Conservation (phyloP, 23 tunicate genomes). For the Styela plicata region DNA sequence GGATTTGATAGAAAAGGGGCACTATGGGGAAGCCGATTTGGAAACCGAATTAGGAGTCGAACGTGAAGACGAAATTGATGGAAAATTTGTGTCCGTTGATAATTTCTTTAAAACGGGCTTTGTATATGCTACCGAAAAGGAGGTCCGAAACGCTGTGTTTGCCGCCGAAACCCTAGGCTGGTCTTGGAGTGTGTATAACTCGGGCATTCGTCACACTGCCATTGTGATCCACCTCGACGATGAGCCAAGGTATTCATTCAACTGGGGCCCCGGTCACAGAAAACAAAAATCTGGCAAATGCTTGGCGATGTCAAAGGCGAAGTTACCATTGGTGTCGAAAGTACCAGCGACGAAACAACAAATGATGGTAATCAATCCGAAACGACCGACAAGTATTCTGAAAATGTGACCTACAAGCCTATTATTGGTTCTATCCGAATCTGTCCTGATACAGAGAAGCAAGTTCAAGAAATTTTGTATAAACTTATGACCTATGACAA, state of each 20-base stretch:
- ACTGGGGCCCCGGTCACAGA: conserved; percentile 5
- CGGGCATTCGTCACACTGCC: conserved; percentile 6
- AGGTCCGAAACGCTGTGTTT: not conserved
- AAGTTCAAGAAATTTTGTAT: not conserved
- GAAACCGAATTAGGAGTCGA: too few species aligned
- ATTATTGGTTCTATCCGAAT: not conserved
- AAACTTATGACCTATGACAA: not conserved
- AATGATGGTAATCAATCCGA: not conserved
- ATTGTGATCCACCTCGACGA: conserved; percentile 6
- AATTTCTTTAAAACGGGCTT: conserved; percentile 9
- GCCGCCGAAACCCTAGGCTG: not conserved
- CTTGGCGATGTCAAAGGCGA: conserved; percentile 11
- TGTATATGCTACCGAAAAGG: not conserved
- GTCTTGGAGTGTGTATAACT: conserved; percentile 11
- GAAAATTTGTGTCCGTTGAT: not conserved
- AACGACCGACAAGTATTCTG: not conserved
- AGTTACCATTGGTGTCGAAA: conserved; percentile 10
- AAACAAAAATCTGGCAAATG: not conserved
- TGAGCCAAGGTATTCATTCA: not conserved
- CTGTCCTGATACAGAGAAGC: not conserved
- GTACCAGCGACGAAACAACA: not conserved
- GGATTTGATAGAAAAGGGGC: too few species aligned
- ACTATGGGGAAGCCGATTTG: too few species aligned
- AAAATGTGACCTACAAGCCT: not conserved
- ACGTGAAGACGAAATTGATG: not conserved